A percentile compares a stretch with the other conserved stretches of the same genome.
These are phyloP conservation scores for Eristalis intricaria DNA, from an alignment of 2,888 invertebrate genomes.

Conservation along the genomic window DNA sequence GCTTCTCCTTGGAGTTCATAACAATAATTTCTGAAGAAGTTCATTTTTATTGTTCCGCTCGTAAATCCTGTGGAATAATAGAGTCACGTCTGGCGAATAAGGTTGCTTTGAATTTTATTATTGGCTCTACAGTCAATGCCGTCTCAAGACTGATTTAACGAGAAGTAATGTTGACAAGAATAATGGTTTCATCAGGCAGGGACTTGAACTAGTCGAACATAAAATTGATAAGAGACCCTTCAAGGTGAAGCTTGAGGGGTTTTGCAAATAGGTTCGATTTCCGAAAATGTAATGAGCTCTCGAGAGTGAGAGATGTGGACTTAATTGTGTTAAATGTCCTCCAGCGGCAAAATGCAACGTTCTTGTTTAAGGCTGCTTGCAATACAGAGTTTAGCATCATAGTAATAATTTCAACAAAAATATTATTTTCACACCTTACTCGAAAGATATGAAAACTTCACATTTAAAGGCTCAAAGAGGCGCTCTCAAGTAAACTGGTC, in stretches of 20 bases:
- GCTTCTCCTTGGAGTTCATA: conserved; percentile 39
- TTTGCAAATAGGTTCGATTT: neutral
- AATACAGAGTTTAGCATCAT: too few relatives aligned
- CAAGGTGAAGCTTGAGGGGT: neutral
- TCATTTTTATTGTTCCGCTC: conserved; percentile 61
- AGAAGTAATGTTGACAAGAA: neutral
- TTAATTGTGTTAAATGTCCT: too few relatives aligned
- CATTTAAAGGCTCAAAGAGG: too few relatives aligned
- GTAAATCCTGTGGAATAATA: conserved; percentile 61
- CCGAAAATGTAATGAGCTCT: too few relatives aligned
- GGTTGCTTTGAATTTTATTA: conserved; percentile 68
- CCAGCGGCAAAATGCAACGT: too few relatives aligned
- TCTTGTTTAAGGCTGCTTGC: too few relatives aligned
- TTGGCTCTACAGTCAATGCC: conserved; percentile 17
- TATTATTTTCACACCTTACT: too few relatives aligned
- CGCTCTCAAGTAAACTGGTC: too few relatives aligned
- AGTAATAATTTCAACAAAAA: too few relatives aligned
- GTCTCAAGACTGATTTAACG: neutral
- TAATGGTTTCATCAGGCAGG: neutral
- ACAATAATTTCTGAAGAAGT: conserved; percentile 50
- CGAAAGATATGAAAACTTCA: too few relatives aligned
- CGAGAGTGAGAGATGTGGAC: too few relatives aligned
- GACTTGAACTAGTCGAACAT: neutral
- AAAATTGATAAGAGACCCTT: neutral
- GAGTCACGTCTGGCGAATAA: conserved; percentile 71